Evolutionary conservation across 2,113 vertebrate genomes (phyloP).

Genomic region (Mellivora capensis): DNA sequence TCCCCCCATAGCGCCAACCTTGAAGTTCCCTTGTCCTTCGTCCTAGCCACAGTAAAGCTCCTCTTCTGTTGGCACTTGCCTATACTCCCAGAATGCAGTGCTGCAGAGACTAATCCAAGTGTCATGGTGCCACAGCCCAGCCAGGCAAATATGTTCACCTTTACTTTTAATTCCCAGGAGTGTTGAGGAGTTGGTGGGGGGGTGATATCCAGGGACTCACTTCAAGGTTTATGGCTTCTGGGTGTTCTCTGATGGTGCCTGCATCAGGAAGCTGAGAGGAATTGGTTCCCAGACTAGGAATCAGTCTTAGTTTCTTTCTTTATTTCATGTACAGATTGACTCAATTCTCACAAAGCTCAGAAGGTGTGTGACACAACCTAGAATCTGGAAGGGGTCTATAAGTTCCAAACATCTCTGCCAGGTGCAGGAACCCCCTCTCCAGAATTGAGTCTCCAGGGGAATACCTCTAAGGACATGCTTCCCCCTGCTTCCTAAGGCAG

Average conservation of each 20-base stretch:
- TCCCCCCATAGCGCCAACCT: not conserved
- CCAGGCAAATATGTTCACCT: not conserved
- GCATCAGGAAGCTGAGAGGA: not conserved
- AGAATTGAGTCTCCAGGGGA: not conserved
- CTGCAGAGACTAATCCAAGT: not conserved
- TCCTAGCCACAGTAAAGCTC: not conserved
- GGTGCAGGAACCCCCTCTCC: not conserved
- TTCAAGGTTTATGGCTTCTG: not conserved
- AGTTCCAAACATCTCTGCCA: not conserved
- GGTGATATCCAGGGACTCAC: not conserved
- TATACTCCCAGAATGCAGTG: not conserved
- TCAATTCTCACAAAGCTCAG: not conserved
- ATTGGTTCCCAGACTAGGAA: not conserved
- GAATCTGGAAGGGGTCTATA: not conserved
- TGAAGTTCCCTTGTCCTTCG: constrained; percentile 16
- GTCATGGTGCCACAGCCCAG: not conserved
- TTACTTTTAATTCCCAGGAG: constrained; percentile 10
- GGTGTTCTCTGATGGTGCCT: constrained; percentile 5
- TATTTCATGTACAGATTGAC: not conserved
- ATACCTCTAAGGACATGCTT: not conserved
- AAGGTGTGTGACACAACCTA: not conserved
- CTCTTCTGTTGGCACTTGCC: not conserved
- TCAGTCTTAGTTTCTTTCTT: not conserved
- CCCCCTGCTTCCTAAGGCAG: not conserved
- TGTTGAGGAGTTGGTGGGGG: not conserved